Evolutionary conservation across 2,113 vertebrate species (phyloP).

Genomic region (Morone saxatilis): DNA sequence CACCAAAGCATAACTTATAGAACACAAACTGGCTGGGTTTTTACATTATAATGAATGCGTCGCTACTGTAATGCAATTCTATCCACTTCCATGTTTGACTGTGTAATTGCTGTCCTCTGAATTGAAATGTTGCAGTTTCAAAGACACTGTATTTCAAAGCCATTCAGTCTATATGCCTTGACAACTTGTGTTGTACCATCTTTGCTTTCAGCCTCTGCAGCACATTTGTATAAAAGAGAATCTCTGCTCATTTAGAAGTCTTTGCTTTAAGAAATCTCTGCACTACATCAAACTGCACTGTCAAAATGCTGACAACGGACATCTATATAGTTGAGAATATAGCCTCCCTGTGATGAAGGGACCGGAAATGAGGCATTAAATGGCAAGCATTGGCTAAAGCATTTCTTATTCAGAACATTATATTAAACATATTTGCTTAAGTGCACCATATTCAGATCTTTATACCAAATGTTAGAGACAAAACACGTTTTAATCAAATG

Average conservation of each 20-base stretch:
- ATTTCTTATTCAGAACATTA: conserved; percentile 31
- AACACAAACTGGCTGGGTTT: conserved; percentile 44
- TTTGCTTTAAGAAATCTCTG: conserved; percentile 26
- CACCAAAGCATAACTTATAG: conserved; percentile 57
- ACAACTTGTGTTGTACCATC: conserved; percentile 61
- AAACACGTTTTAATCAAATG: conserved; percentile 44
- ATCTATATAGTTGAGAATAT: conserved; percentile 53
- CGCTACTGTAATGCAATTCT: conserved; percentile 43
- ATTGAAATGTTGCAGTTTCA: conserved; percentile 66
- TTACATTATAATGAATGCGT: conserved; percentile 56
- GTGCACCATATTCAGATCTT: conserved; percentile 24
- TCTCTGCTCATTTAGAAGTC: conserved; percentile 62
- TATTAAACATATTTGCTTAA: conserved; percentile 40
- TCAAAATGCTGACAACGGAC: conserved; percentile 66
- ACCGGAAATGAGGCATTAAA: conserved; percentile 55
- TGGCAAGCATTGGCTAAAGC: conserved; percentile 18
- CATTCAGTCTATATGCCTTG: conserved; percentile 53
- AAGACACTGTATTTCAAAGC: conserved; percentile 68
- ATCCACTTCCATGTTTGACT: conserved; percentile 49
- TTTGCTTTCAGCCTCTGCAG: conserved; percentile 55
- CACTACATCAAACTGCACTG: conserved; percentile 55
- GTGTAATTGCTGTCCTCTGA: conserved; percentile 58
- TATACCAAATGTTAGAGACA: not conserved
- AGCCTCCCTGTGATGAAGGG: conserved; percentile 15
- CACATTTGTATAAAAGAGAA: conserved; percentile 54